These are phyloP conservation scores for Typhlichthys subterraneus DNA, from an alignment of 2,797 vertebrate species.

Conservation along the genomic window DNA sequence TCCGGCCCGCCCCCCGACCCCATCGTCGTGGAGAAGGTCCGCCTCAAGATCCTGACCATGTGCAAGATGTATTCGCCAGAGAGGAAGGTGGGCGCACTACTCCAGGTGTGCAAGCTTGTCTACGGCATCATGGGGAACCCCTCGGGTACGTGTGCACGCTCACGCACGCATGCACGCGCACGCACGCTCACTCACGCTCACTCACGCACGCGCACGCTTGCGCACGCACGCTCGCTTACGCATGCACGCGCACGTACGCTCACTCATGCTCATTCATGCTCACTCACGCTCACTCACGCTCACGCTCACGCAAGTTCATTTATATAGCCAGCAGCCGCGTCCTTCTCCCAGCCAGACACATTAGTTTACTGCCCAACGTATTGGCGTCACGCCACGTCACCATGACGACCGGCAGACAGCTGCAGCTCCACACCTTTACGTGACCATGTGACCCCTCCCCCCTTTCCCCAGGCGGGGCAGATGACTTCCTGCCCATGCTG, in stretches of 20 bases:
- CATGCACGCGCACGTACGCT: too few species aligned
- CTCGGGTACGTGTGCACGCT: constrained; percentile 38
- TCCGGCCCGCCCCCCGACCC: constrained; percentile 81
- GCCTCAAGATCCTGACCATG: constrained; percentile 87
- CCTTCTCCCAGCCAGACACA: too few species aligned
- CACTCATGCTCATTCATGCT: background rate
- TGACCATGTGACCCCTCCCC: background rate
- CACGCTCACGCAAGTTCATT: too few species aligned
- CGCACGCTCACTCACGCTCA: too few species aligned
- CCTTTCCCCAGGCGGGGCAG: constrained; percentile 81
- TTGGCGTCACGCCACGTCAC: too few species aligned
- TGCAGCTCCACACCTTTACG: too few species aligned
- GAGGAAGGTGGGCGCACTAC: constrained; percentile 86
- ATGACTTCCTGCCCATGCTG: constrained; percentile 91
- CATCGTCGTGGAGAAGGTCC: constrained; percentile 87
- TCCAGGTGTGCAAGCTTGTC: constrained; percentile 86
- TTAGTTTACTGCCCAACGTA: too few species aligned
- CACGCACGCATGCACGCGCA: constrained; percentile 1
- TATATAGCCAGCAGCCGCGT: too few species aligned
- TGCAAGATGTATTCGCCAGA: constrained; percentile 91
- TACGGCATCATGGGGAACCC: constrained; percentile 79
- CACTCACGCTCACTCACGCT: too few species aligned
- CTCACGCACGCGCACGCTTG: too few species aligned
- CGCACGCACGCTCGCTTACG: too few species aligned
- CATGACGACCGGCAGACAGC: too few species aligned